A percentile compares a stretch with the other conserved stretches of the same genome.
phyloP scores from a whole-genome alignment of 2,113 vertebrate genomes.

The Ceyx cyanopectus region DNA sequence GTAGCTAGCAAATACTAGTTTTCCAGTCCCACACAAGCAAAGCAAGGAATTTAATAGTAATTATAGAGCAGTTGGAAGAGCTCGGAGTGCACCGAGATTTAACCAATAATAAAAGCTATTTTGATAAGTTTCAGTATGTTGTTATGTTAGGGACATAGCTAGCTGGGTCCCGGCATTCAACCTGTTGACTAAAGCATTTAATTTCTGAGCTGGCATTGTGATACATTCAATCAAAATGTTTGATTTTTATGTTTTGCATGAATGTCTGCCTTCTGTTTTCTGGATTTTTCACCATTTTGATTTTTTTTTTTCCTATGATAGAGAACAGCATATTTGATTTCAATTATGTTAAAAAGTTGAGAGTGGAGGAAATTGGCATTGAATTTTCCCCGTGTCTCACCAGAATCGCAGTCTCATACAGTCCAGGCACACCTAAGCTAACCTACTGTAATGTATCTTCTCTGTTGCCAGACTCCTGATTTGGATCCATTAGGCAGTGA shows the following conservation, averaged over 20 bases:
- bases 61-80: conserved; percentile 4
- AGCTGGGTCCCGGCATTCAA: neutral
- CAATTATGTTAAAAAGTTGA: neutral
- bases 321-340: neutral
- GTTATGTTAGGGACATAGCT: neutral
- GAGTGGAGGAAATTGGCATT: neutral
- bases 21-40: neutral
- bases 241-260: neutral
- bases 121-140: neutral
- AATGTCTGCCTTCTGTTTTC: neutral
- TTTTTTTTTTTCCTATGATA: neutral
- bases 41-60: neutral
- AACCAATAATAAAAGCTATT: conserved; percentile 6
- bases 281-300: neutral
- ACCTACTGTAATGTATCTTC: neutral
- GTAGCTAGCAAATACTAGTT: conserved; percentile 45
- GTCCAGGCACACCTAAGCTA: neutral
- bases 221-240: neutral
- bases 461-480: conserved; percentile 76
- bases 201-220: neutral
- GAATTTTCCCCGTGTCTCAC: neutral
- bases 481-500: conserved; percentile 75
- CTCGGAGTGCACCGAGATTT: neutral
- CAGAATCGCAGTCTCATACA: neutral
- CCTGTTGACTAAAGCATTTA: neutral